Evolutionary conservation across 2,113 vertebrate species (phyloP), one percentile per base, ranked within the genome.

Genomic region (Tympanuchus pallidicinctus): DNA sequence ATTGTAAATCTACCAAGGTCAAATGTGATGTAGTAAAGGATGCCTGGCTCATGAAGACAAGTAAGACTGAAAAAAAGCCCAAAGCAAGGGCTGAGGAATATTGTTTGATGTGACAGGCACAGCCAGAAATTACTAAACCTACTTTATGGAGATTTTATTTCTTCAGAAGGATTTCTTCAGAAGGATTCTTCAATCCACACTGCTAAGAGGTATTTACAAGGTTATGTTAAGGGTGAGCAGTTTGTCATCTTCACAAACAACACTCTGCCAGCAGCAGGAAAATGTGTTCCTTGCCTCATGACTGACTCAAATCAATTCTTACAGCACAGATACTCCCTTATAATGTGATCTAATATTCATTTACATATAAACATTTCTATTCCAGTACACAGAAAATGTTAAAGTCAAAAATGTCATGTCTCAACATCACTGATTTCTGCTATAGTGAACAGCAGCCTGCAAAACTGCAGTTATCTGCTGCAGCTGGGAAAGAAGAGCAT

Each of bases 51-150:
- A 75, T 50, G 25, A 73, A 77, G 88, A 66, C 9, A 52, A 54
- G 74, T 18, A 1, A 72, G 19, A 4, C 5, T 66, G 22, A 28
- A 57, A 88, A 80, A 69, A 1, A n/a, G 7, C 72, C 70, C 32
- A 61, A 18, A 79, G 32, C 22, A 30, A 72, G 20, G 90, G 3
- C 56, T n/a, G 4, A 72, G 17, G 32, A 71, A 13, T 9, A 32
- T 2, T 28, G 69, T 64, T 65, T 36, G 48, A 4, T 43, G 25
- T 14, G 10, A 36, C 0, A 1, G 64, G 25, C 32, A 64, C 7
- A 13, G 76, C 6, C 19, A 57, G 47, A 90, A 75, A 11, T 6
- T 70, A 43, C 22, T 43, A 14, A 88, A 72, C 10, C 6, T 70
- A 40, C 20, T 43, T 12, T 59, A 52, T 11, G 6, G 21, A 82